phyloP scores from a whole-genome alignment of 2,888 invertebrate genomes.

The Rhynchonema sp. region DNA sequence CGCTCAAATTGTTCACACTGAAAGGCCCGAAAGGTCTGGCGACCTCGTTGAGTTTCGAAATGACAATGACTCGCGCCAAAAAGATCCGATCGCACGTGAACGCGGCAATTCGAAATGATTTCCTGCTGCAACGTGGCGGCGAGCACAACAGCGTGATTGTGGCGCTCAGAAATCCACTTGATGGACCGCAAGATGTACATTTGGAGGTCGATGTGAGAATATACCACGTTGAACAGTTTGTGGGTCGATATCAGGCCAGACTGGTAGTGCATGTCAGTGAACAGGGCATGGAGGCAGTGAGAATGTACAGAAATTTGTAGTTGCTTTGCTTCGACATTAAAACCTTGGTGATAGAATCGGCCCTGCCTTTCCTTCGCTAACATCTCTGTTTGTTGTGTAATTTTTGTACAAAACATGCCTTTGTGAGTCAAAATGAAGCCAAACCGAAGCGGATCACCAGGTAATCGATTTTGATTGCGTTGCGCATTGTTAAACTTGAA shows the following conservation, averaged over 20 bases:
- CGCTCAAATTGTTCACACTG: conserved; percentile 56
- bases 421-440: too few relatives aligned
- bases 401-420: too few relatives aligned
- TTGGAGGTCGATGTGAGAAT: conserved; percentile 31
- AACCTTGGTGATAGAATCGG: background rate
- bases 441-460: too few relatives aligned
- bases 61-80: conserved; percentile 26
- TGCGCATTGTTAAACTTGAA: too few relatives aligned
- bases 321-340: too few relatives aligned
- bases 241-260: conserved; percentile 32
- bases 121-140: conserved; percentile 29
- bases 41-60: conserved; percentile 30
- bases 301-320: too few relatives aligned
- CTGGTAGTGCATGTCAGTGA: conserved; percentile 31
- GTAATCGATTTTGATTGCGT: too few relatives aligned
- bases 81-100: conserved; percentile 19
- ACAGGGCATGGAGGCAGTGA: conserved; percentile 10
- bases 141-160: conserved; percentile 31
- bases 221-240: conserved; percentile 25
- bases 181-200: conserved; percentile 27
- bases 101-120: conserved; percentile 28
- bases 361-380: background rate
- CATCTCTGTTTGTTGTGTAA: too few relatives aligned
- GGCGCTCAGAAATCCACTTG: conserved; percentile 22
- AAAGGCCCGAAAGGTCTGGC: conserved; percentile 25